These are phyloP conservation scores for Lichenostomus cassidix DNA, from an alignment of 2,113 vertebrate species.

Conservation along the genomic window DNA sequence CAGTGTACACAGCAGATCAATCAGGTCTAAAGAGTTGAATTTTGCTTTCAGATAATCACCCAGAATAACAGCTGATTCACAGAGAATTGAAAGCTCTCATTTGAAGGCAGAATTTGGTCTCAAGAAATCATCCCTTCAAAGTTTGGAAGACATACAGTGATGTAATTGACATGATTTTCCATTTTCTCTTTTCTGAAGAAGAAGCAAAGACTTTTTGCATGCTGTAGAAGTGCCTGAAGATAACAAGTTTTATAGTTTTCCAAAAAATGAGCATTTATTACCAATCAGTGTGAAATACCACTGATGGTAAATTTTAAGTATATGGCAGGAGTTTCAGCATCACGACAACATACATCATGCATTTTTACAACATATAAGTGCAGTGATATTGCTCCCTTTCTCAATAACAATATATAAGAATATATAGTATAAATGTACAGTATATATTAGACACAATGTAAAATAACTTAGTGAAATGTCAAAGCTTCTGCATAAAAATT, in stretches of 20 bases:
- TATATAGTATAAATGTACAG: slow-evolving; percentile 51
- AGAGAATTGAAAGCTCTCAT: neutral
- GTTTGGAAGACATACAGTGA: neutral
- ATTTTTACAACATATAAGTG: slow-evolving; percentile 50
- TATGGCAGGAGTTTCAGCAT: neutral
- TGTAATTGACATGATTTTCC: neutral
- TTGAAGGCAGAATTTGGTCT: neutral
- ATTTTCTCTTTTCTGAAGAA: neutral
- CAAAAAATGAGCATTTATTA: slow-evolving; percentile 54
- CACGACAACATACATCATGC: slow-evolving; percentile 28
- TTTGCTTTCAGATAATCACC: neutral
- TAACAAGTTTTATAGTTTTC: slow-evolving; percentile 9
- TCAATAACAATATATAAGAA: slow-evolving; percentile 53
- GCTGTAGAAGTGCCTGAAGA: neutral
- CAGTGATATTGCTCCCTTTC: slow-evolving; percentile 31
- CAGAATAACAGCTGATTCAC: neutral
- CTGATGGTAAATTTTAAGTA: slow-evolving; percentile 27
- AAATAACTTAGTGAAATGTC: slow-evolving; percentile 37
- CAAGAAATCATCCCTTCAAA: neutral
- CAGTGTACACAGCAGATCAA: neutral
- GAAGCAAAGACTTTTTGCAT: neutral
- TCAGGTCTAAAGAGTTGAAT: neutral
- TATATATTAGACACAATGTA: slow-evolving; percentile 40
- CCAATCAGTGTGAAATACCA: slow-evolving; percentile 23
- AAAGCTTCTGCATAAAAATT: slow-evolving; percentile 39